Evolutionary conservation across 2,888 invertebrate species (phyloP), one percentile per base, ranked within the genome.

Genomic region (Ctena decussata): DNA sequence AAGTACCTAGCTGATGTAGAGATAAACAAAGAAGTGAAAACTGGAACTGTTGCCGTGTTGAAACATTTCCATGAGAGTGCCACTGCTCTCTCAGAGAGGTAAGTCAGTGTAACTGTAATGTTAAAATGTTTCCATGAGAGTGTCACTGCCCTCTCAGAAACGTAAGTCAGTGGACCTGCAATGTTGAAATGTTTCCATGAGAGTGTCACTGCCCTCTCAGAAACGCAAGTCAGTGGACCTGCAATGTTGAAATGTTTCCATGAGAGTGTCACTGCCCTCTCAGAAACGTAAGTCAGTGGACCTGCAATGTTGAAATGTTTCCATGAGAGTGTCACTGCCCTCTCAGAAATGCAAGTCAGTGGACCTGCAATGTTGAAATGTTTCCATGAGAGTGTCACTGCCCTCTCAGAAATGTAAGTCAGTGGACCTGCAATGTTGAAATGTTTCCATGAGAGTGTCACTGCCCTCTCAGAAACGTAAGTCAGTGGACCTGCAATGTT

Each of bases 121-220:
- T 95, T 95, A 89, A 94, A 95, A 90, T 93, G 95, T 84, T 95
- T 96, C 90, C 96, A 96, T 78, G 89, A 95, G 83, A 95, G 94
- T 89, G 93, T 95, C 65, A 86, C 94, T 24, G 91, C 93, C 6
- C 89, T 95, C 24, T 95, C 95, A 6, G 93, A 94, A 76, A 94
- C 87, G 95, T 95, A 86, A 85, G 15, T 41, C n/a, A n/a, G n/a
- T n/a, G n/a, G n/a, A n/a, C n/a, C n/a, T 18, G 90, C 91, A 82
- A 95, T 96, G 94, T 95, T 95, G 89, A 94, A 95, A 90, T 93
- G 95, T 84, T 95, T 96, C 90, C 96, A 96, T 78, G 89, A 95
- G 83, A 95, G 94, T 89, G 93, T 95, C 65, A 86, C 94, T 24
- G 91, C 93, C 6, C 89, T 95, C 24, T 95, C 95, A 6, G 93